phyloP scores from a whole-genome alignment of 1,140 invertebrate genomes.

The Zaprionus tsacasi region DNA sequence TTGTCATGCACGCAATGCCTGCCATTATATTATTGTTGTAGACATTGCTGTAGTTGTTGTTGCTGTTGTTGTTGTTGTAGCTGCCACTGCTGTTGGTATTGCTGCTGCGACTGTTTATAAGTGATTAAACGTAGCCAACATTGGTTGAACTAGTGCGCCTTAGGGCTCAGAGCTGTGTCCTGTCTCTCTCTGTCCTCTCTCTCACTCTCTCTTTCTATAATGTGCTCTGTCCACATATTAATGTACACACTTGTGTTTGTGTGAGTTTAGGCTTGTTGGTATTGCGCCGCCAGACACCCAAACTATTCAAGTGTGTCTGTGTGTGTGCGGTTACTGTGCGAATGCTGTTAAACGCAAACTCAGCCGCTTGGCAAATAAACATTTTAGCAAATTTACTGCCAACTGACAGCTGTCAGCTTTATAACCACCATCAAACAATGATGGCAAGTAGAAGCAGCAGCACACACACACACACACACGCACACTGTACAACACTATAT shows the following conservation, averaged over 20 bases:
- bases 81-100: conserved; percentile 14
- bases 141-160: conserved; percentile 48
- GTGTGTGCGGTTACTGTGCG: conserved; percentile 12
- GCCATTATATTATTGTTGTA: conserved; percentile 48
- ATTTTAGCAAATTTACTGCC: conserved; percentile 82
- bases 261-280: conserved; percentile 56
- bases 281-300: conserved; percentile 52
- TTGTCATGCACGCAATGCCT: conserved; percentile 72
- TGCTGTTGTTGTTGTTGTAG: conserved; percentile 14
- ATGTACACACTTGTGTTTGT: conserved; percentile 39
- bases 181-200: conserved; percentile 18
- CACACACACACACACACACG: neutral
- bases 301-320: conserved; percentile 56
- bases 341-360: conserved; percentile 74
- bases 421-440: conserved; percentile 82
- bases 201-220: neutral
- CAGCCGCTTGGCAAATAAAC: conserved; percentile 81
- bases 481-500: neutral
- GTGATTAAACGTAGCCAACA: conserved; percentile 75
- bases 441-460: conserved; percentile 19
- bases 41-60: conserved; percentile 24
- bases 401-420: conserved; percentile 83
- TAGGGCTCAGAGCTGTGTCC: conserved; percentile 27
- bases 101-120: conserved; percentile 69
- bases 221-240: conserved; percentile 18